These are phyloP conservation scores for Thaumatotibia leucotreta DNA, from an alignment of 1,140 invertebrate species.

Conservation along the genomic window DNA sequence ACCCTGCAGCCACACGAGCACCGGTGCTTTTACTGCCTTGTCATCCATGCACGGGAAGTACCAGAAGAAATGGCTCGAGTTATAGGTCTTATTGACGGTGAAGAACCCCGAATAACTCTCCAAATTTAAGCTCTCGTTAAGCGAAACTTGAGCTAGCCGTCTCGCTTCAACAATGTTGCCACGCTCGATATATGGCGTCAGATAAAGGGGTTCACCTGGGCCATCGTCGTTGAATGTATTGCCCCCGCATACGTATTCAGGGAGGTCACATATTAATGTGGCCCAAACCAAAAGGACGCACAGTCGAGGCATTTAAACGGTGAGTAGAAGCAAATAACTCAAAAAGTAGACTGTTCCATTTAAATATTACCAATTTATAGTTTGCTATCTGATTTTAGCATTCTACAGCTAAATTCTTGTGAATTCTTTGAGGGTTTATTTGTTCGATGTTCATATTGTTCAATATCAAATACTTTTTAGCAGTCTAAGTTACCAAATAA, in stretches of 20 bases:
- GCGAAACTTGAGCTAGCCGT: constrained; percentile 20
- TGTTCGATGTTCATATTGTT: no score
- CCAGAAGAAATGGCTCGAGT: constrained; percentile 85
- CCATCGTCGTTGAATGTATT: background rate
- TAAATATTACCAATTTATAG: no score
- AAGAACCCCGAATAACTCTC: constrained; percentile 79
- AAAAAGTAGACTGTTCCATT: no score
- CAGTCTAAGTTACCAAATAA: no score
- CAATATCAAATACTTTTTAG: no score
- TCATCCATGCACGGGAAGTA: constrained; percentile 79
- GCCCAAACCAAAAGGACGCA: background rate
- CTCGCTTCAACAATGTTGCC: constrained; percentile 44
- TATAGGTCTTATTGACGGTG: constrained; percentile 79
- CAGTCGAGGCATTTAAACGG: no score
- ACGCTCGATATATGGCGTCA: constrained; percentile 78
- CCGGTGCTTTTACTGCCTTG: constrained; percentile 68
- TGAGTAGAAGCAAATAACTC: no score
- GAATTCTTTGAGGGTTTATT: no score
- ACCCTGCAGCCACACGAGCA: constrained; percentile 86
- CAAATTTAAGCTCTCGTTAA: constrained; percentile 13
- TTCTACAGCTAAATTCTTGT: no score
- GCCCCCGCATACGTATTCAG: background rate
- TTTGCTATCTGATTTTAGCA: no score
- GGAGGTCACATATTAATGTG: background rate
- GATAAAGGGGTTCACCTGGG: constrained; percentile 66